phyloP scores from a whole-genome alignment of 2,888 invertebrate genomes.

The Synergus japonicus region DNA sequence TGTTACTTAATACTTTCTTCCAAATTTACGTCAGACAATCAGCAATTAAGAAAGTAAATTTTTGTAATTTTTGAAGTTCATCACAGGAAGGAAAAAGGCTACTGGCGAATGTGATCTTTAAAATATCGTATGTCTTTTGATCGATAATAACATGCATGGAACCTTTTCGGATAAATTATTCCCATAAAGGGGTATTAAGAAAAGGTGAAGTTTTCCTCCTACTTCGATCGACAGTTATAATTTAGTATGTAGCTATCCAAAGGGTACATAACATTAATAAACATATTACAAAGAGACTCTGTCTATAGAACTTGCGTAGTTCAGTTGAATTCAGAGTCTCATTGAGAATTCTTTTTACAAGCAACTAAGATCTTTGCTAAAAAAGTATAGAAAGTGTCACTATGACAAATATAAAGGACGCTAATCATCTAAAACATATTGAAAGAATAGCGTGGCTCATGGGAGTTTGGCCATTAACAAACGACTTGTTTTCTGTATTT shows the following conservation, averaged over 20 bases:
- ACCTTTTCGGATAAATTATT: neutral
- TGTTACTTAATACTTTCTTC: no score
- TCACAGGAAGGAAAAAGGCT: no score
- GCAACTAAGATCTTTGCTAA: neutral
- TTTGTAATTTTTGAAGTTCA: no score
- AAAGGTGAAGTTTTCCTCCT: neutral
- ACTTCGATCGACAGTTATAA: neutral
- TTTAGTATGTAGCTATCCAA: neutral
- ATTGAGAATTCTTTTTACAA: neutral
- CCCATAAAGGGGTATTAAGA: neutral
- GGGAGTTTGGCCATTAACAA: slow-evolving; percentile 1
- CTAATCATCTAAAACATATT: neutral
- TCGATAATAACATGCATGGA: neutral
- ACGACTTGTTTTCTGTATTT: neutral
- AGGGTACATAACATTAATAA: neutral
- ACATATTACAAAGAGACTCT: neutral
- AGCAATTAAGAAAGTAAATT: no score
- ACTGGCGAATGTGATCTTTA: no score
- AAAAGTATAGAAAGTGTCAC: neutral
- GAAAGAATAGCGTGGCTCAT: neutral
- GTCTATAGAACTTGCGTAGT: neutral
- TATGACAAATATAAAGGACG: neutral
- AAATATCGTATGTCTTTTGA: neutral
- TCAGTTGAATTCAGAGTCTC: neutral
- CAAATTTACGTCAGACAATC: no score